These are phyloP conservation scores for Drosophila orena DNA, from an alignment of 1,140 invertebrate species.

Conservation along the genomic window DNA sequence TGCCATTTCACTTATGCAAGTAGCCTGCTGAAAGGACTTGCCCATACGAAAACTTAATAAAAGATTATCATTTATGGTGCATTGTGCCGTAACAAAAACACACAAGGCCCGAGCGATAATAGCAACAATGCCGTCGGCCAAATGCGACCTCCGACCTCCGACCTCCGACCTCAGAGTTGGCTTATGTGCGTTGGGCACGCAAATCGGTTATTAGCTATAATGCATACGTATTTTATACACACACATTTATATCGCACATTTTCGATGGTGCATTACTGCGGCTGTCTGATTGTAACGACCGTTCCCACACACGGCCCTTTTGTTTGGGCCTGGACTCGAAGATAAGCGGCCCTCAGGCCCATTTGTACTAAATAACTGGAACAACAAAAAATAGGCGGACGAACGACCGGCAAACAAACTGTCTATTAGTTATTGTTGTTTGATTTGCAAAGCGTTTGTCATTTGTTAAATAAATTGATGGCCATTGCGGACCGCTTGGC, in stretches of 20 bases:
- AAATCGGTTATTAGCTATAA: conserved; percentile 77
- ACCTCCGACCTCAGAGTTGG: conserved; percentile 17
- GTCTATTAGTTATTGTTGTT: conserved; percentile 80
- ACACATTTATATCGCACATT: conserved; percentile 26
- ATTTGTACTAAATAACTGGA: conserved; percentile 75
- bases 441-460: conserved; percentile 80
- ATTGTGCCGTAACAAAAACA: conserved; percentile 38
- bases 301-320: conserved; percentile 16
- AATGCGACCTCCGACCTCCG: conserved; percentile 17
- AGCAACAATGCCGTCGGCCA: neutral
- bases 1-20: neutral
- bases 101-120: conserved; percentile 4
- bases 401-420: conserved; percentile 62
- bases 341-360: conserved; percentile 60
- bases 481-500: conserved; percentile 66
- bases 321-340: conserved; percentile 32
- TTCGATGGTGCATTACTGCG: conserved; percentile 60
- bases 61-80: conserved; percentile 58
- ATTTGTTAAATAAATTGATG: conserved; percentile 82
- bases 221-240: conserved; percentile 44
- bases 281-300: conserved; percentile 48
- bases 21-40: conserved; percentile 8
- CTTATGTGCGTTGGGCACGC: conserved; percentile 71
- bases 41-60: conserved; percentile 51
- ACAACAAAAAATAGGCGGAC: conserved; percentile 38